Evolutionary conservation across 2,888 invertebrate genomes (phyloP).

Genomic region (Scrobipalpa atriplicella): DNA sequence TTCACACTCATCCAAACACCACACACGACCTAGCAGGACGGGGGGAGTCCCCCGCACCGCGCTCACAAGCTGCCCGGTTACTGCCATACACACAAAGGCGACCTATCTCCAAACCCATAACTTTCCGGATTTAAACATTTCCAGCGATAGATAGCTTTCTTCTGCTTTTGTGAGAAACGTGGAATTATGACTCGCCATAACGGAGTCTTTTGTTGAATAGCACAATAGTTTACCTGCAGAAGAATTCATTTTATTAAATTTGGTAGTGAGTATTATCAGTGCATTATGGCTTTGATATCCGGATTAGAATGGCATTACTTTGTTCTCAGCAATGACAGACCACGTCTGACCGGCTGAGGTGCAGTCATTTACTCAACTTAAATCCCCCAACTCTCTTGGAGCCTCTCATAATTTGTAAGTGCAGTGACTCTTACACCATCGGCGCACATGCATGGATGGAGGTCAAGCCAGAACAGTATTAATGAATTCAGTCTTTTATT

Average conservation of each 20-base stretch:
- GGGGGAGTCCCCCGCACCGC: neutral
- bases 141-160: conserved; percentile 10
- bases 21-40: neutral
- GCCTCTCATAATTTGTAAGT: no score
- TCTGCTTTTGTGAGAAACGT: neutral
- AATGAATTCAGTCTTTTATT: no score
- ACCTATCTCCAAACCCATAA: conserved; percentile 12
- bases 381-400: no score
- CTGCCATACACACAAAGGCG: conserved; percentile 1
- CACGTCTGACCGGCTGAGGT: no score
- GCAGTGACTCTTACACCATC: no score
- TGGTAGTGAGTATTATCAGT: neutral
- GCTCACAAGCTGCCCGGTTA: neutral
- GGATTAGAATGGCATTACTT: no score
- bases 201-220: conserved; percentile 2
- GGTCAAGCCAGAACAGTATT: no score
- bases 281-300: neutral
- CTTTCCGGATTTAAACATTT: conserved; percentile 8
- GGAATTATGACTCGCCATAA: neutral
- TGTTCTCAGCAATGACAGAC: no score
- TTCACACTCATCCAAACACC: no score
- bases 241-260: neutral
- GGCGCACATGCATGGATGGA: no score
- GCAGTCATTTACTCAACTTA: no score
- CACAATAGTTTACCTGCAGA: neutral